Evolutionary conservation across 2,888 invertebrate genomes (phyloP), one percentile per base, ranked within the genome.

Genomic region (Bibio marci): DNA sequence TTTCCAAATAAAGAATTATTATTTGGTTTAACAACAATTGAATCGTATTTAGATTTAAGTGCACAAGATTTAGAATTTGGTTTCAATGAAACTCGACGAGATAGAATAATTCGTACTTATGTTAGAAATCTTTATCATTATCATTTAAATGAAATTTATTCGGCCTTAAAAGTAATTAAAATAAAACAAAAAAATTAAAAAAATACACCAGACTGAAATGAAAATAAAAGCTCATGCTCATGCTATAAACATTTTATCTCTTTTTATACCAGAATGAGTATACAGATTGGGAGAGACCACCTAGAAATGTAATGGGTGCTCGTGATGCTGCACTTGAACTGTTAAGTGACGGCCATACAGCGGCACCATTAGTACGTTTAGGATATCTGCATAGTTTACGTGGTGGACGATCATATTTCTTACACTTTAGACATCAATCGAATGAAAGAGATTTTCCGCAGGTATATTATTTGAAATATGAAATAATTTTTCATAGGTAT

Each of bases 51-150:
- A 62, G 80, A 82, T 63, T 69, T 82, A 56, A 80, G 76, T 63
- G 80, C 80, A 44, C 80, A 80, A 65, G 80, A 81, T 59, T 73
- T 88, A 57, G 81, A 88, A 69, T 82, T 85, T 57, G 95, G 94
- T 45, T 80, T 95, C 61, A 85, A 88, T 63, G 85, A 87, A 63
- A 82, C 82, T 46, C 69, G 83, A 43, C 69, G 86, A 44, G 87
- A 88, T 63, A 73, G 85, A 44, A 85, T 87, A 55, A 68, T 88
- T 50, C 71, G 94, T 64, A 91, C 90, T 36, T 83, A 86, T 62
- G 91, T 94, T 45, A 74, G 92, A 47, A 95, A 95, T 66, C 80
- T 91, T 41, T 95, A 86, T 64, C 81, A 83, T 57, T 95, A 82
- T 65, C 94, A 95, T 64, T 71, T 92, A 50, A 90, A 88, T 63